phyloP scores from a whole-genome alignment of 2,888 invertebrate species.

The Luperina nickerlii region DNA sequence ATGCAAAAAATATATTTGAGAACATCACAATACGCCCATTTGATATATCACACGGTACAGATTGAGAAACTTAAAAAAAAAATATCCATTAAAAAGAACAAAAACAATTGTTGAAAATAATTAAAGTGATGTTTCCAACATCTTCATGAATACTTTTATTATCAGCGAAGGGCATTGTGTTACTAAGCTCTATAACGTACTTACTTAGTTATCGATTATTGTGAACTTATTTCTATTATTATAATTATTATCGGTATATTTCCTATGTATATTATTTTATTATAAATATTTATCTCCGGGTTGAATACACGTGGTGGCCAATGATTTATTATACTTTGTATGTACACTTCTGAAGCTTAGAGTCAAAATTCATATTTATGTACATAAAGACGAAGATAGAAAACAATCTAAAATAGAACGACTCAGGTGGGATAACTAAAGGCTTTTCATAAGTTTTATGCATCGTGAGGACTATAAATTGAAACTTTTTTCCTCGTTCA shows the following conservation, averaged over 20 bases:
- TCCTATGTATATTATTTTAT: not conserved
- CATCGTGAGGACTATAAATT: too few species aligned
- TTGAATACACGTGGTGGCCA: not conserved
- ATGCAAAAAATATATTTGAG: too few species aligned
- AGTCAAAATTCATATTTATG: not conserved
- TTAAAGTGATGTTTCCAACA: too few species aligned
- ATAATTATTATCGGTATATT: too few species aligned
- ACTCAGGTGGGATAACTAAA: too few species aligned
- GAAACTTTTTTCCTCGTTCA: not conserved
- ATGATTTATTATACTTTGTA: not conserved
- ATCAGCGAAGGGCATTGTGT: slow-evolving; percentile 17
- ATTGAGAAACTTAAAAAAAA: too few species aligned
- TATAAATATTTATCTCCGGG: slow-evolving; percentile 14
- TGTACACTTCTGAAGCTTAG: not conserved
- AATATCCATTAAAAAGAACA: too few species aligned
- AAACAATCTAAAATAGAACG: too few species aligned
- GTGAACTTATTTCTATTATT: not conserved
- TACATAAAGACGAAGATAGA: not conserved
- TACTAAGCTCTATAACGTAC: not conserved
- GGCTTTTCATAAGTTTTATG: too few species aligned
- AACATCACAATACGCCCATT: too few species aligned
- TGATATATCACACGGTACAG: too few species aligned
- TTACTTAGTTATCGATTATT: not conserved
- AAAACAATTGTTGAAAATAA: too few species aligned
- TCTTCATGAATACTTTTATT: not conserved